These are phyloP conservation scores for Stegostoma tigrinum DNA, from an alignment of 2,113 vertebrate genomes.

Conservation along the genomic window DNA sequence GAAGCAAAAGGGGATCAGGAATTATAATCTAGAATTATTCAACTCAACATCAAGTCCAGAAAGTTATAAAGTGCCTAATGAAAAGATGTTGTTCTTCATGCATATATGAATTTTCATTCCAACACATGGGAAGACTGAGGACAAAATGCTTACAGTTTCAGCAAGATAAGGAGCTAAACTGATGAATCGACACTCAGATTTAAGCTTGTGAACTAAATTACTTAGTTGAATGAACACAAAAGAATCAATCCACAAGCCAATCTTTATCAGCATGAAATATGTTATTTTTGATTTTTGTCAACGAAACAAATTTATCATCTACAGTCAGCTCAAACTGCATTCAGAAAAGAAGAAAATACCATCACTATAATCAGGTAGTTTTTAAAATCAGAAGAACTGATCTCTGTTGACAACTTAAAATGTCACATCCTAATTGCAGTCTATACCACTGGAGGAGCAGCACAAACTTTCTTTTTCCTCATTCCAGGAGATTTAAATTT, in stretches of 20 bases:
- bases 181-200: not conserved
- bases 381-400: not conserved
- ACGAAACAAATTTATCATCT: not conserved
- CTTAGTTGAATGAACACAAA: not conserved
- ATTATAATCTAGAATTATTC: too few relatives aligned
- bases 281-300: not conserved
- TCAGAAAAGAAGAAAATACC: not conserved
- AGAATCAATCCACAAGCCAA: not conserved
- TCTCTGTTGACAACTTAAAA: not conserved
- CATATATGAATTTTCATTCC: too few relatives aligned
- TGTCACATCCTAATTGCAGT: not conserved
- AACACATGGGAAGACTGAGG: too few relatives aligned
- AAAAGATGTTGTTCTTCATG: too few relatives aligned
- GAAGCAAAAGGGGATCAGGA: too few relatives aligned
- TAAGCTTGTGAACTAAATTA: not conserved
- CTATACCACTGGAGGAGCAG: not conserved
- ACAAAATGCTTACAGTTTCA: too few relatives aligned
- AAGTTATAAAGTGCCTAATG: too few relatives aligned
- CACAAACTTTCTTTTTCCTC: not conserved
- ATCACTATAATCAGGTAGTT: not conserved
- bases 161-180: not conserved
- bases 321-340: not conserved
- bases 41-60: too few relatives aligned
- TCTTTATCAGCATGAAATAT: not conserved
- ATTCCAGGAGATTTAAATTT: not conserved